Evolutionary conservation across 2,797 vertebrate species (phyloP), one percentile per base, ranked within the genome.

Genomic region (Poeciliopsis paucimaculata): DNA sequence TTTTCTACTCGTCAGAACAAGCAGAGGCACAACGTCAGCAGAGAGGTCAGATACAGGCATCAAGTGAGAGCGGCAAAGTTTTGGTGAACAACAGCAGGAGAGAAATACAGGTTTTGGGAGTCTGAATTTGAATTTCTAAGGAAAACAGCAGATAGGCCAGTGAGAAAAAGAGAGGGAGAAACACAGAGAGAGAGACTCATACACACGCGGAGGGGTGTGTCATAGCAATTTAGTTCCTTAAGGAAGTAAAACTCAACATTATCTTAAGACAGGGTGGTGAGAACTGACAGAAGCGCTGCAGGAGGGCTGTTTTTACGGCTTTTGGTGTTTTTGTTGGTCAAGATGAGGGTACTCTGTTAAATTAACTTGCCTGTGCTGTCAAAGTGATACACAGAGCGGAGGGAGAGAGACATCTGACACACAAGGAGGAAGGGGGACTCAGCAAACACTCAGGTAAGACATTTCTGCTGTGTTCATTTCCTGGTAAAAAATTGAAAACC

Each of bases 151-250:
- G 80, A 84, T 11, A 88, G 79, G 39, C 20, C 76, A 87, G 80
- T 86, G 73, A 86, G 86, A 72, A 81, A 72, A 53, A 73, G 76
- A 86, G 81, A 82, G 71, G 71, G 73, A 77, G 60, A 81, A 60
- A 64, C 36, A 77, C 47, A 84, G 70, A 88, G 68, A 90, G 73
- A 36, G 62, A 66, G 34, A 66, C 28, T 64, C 60, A 81, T 74
- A 86, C 57, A 72, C 78, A 89, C 55, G 77, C 86, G 87, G 82
- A 95, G 95, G 95, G 95, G 96, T 95, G 95, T 96, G 95, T 95
- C 95, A 94, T 90, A 91, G 91, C 93, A 94, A 93, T 94, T 95
- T 94, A 96, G 95, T 96, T 96, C 96, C 96, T 96, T 94, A 93
- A 97, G 96, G 96, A 97, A 97, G 96, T 97, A 79, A 90, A 93